A percentile compares a stretch with the other conserved stretches of the same genome.
These are phyloP conservation scores for Bruchidius siliquastri DNA, from an alignment of 2,888 invertebrate species.

Conservation along the genomic window DNA sequence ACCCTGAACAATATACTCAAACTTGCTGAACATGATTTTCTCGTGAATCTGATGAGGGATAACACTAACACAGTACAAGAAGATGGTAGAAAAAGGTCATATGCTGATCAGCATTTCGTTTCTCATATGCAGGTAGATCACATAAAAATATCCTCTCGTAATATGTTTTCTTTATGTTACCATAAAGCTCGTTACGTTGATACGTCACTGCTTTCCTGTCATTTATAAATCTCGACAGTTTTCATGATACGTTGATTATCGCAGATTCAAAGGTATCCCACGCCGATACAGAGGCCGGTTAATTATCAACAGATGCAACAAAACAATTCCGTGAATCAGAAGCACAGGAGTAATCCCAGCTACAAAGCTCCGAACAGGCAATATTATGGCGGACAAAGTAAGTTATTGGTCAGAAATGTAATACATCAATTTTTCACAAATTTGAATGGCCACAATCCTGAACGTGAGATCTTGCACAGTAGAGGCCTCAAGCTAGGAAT, in stretches of 20 bases:
- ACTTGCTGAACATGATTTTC: no score
- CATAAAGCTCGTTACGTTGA: neutral
- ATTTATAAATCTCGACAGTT: no score
- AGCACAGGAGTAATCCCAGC: slow-evolving; percentile 39
- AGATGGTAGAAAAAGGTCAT: no score
- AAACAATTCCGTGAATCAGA: slow-evolving; percentile 43
- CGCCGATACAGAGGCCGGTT: slow-evolving; percentile 54
- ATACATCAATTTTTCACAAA: neutral
- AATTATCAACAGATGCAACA: slow-evolving; percentile 47
- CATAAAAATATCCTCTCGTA: neutral
- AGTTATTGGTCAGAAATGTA: slow-evolving; percentile 22
- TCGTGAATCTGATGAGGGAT: no score
- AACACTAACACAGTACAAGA: no score
- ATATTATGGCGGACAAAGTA: slow-evolving; percentile 53
- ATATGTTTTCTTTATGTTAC: neutral
- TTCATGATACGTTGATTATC: no score
- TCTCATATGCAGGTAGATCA: neutral
- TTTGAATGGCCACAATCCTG: no score
- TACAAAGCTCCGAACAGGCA: slow-evolving; percentile 47
- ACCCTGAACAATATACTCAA: no score
- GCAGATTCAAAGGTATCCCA: slow-evolving; percentile 46
- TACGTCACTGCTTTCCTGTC: neutral
- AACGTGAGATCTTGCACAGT: no score
- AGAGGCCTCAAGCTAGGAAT: no score
- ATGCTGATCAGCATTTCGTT: neutral